phyloP scores from a whole-genome alignment of 2,888 invertebrate species.

The Caenorhabditis becei region DNA sequence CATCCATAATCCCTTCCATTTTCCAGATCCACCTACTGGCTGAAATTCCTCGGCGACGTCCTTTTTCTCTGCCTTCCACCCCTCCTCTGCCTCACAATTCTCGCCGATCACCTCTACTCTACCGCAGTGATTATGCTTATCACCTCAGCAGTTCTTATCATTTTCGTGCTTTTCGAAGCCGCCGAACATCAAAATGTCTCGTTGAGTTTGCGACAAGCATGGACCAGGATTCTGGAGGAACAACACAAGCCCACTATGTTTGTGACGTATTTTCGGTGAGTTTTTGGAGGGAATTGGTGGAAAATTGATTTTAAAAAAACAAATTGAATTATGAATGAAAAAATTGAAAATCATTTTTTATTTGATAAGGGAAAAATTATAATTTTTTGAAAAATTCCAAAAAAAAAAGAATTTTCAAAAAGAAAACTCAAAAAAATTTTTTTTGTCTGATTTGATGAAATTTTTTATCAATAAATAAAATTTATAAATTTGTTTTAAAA shows the following conservation, averaged over 20 bases:
- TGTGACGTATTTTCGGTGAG: constrained; percentile 70
- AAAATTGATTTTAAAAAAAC: neutral
- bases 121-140: constrained; percentile 40
- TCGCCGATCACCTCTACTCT: constrained; percentile 51
- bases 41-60: constrained; percentile 74
- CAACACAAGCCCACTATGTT: constrained; percentile 72
- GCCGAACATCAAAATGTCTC: constrained; percentile 23
- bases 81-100: constrained; percentile 64
- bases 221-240: constrained; percentile 69
- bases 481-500: neutral
- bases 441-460: too few relatives aligned
- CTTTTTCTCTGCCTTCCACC: constrained; percentile 70
- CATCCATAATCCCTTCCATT: too few relatives aligned
- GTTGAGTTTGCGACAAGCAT: constrained; percentile 25
- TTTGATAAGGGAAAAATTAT: neutral
- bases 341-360: neutral
- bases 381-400: too few relatives aligned
- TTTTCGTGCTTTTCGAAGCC: constrained; percentile 48
- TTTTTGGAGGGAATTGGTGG: neutral
- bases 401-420: too few relatives aligned
- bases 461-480: neutral
- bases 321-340: neutral
- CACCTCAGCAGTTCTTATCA: constrained; percentile 25
- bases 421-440: too few relatives aligned
- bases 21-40: constrained; percentile 67